Evolutionary conservation across 1,140 invertebrate genomes (phyloP).

Genomic region (Sitophilus oryzae): DNA sequence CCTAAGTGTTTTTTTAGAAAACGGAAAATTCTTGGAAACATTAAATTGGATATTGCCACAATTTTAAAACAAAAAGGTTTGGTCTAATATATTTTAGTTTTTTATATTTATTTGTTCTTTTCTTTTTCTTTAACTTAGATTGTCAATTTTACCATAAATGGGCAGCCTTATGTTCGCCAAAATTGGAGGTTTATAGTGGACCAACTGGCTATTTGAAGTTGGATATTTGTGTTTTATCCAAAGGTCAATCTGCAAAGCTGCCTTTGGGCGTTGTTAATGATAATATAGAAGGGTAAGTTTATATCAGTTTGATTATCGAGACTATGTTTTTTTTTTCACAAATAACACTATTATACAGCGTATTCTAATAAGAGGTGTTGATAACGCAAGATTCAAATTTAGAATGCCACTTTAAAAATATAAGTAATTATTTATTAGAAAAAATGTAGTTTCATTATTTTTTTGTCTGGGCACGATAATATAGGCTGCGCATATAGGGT

Average conservation of each 20-base stretch:
- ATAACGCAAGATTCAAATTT: too few species aligned
- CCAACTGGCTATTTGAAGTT: constrained; percentile 73
- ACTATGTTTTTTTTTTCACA: too few species aligned
- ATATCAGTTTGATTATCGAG: too few species aligned
- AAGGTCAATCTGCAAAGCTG: constrained; percentile 58
- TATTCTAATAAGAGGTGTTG: background rate
- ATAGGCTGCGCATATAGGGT: too few species aligned
- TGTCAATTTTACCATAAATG: constrained; percentile 77
- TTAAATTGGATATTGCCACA: constrained; percentile 60
- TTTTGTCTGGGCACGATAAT: too few species aligned
- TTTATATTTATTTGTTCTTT: background rate
- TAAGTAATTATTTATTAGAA: too few species aligned
- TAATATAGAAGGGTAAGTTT: constrained; percentile 63
- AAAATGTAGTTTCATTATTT: too few species aligned
- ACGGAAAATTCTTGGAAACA: constrained; percentile 56
- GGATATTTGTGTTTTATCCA: constrained; percentile 64
- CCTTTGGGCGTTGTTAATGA: constrained; percentile 59
- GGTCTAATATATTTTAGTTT: background rate
- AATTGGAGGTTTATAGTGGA: constrained; percentile 52
- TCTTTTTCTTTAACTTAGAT: constrained; percentile 47
- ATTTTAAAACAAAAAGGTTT: constrained; percentile 65
- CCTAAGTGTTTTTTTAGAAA: constrained; percentile 32
- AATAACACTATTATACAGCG: too few species aligned
- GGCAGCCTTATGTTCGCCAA: constrained; percentile 65
- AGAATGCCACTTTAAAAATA: too few species aligned